A percentile compares a stretch with the other conserved stretches of the same genome.
phyloP scores from a whole-genome alignment of 92 coral and sea anemone species.

The Phenganax marumi region DNA sequence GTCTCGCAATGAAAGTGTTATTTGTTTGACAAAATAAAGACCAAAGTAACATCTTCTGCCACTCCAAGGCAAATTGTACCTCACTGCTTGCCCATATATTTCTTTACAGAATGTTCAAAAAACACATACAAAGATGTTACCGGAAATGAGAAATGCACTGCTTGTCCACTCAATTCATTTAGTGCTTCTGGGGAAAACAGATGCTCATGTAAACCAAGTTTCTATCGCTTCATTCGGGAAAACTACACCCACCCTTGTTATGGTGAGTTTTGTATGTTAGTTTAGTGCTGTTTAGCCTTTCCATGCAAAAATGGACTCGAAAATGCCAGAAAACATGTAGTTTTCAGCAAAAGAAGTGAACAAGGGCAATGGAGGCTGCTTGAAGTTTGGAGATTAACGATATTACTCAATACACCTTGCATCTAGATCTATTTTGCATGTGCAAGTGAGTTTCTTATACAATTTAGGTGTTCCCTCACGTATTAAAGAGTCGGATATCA shows the following conservation, averaged over 20 bases:
- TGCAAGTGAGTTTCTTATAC: not conserved
- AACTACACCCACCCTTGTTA: conserved; percentile 23
- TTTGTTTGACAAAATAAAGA: not conserved
- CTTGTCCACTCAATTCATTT: conserved; percentile 62
- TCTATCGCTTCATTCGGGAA: conserved; percentile 47
- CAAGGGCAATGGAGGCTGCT: not conserved
- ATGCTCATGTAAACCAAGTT: conserved; percentile 57
- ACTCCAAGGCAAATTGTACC: not conserved
- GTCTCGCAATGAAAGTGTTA: conserved; percentile 23
- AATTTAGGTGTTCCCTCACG: conserved; percentile 11
- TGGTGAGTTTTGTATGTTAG: conserved; percentile 27
- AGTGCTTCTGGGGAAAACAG: conserved; percentile 43
- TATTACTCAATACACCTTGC: not conserved
- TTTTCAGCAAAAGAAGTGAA: too few relatives aligned
- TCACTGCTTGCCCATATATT: not conserved
- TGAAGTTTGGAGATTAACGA: not conserved
- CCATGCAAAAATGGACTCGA: not conserved
- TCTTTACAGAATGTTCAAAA: conserved; percentile 54
- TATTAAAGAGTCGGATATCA: not conserved
- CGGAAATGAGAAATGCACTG: conserved; percentile 56
- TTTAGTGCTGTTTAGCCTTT: not conserved
- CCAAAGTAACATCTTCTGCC: not conserved
- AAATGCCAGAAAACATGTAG: not conserved
- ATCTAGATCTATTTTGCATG: not conserved
- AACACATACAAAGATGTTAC: conserved; percentile 57